Evolutionary conservation across 2,113 vertebrate genomes (phyloP).

Genomic region (Larimichthys crocea): DNA sequence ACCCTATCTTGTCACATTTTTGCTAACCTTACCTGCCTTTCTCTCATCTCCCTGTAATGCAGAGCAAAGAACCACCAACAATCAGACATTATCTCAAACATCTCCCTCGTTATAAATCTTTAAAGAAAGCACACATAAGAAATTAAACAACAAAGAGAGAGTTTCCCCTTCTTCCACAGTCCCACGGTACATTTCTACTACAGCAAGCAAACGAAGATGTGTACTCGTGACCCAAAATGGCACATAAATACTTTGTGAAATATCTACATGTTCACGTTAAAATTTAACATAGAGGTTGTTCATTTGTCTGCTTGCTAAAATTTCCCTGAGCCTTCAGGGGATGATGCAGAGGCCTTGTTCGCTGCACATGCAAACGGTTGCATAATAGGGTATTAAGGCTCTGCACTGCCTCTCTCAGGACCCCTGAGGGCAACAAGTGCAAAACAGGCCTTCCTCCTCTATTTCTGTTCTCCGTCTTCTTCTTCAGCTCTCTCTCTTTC

Average conservation of each 20-base stretch:
- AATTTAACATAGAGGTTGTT: conserved; percentile 6
- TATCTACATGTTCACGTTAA: neutral
- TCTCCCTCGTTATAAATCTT: conserved; percentile 20
- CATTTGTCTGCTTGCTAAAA: conserved; percentile 15
- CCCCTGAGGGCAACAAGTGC: neutral
- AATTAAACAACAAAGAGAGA: conserved; percentile 26
- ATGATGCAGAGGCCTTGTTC: conserved; percentile 6
- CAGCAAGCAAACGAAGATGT: neutral
- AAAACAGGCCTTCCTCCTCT: conserved; percentile 41
- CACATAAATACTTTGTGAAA: neutral
- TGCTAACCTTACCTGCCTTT: neutral
- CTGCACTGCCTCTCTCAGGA: neutral
- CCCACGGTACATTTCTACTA: neutral
- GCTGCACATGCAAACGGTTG: conserved; percentile 40
- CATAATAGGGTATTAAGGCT: conserved; percentile 38
- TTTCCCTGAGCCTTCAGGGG: neutral
- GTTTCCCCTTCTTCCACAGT: neutral
- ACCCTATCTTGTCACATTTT: neutral
- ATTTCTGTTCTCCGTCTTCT: conserved; percentile 21
- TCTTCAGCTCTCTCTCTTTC: neutral
- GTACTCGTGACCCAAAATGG: neutral
- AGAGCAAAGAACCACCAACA: neutral
- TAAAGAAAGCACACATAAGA: conserved; percentile 7
- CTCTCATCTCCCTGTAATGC: conserved; percentile 6
- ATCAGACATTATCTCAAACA: conserved; percentile 13